A percentile compares a stretch with the other conserved stretches of the same genome.
phyloP scores from a whole-genome alignment of 2,113 vertebrate genomes.

The Burhinus oedicnemus region DNA sequence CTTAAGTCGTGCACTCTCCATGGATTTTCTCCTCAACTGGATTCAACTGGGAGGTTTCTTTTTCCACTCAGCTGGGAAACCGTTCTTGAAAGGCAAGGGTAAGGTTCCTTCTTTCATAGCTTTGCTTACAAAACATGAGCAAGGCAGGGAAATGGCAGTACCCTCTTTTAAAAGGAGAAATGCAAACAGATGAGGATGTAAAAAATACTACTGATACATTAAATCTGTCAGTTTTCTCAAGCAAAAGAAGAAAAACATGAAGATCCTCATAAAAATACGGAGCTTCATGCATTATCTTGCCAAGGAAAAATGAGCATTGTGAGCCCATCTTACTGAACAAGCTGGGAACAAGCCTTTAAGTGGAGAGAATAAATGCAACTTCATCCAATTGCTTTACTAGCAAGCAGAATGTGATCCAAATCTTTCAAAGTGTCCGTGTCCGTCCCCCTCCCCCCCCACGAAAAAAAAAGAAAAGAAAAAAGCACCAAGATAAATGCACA shows the following conservation, averaged over 20 bases:
- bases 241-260: neutral
- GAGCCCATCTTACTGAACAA: neutral
- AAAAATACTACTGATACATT: neutral
- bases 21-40: neutral
- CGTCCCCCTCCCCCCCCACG: too few relatives aligned
- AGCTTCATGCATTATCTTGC: neutral
- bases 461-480: neutral
- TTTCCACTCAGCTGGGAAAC: neutral
- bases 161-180: neutral
- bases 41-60: neutral
- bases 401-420: neutral
- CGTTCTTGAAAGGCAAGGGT: neutral
- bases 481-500: neutral
- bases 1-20: neutral
- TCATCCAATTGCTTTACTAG: neutral
- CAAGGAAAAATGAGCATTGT: neutral
- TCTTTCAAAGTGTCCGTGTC: neutral
- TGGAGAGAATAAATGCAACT: neutral
- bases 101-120: neutral
- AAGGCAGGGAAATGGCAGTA: neutral
- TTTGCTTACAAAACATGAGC: neutral
- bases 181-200: neutral
- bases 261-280: neutral
- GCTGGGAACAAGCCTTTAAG: neutral
- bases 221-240: neutral